Evolutionary conservation across 2,888 invertebrate species (phyloP), one percentile per base, ranked within the genome.

Genomic region (Polylopha cassiicola): DNA sequence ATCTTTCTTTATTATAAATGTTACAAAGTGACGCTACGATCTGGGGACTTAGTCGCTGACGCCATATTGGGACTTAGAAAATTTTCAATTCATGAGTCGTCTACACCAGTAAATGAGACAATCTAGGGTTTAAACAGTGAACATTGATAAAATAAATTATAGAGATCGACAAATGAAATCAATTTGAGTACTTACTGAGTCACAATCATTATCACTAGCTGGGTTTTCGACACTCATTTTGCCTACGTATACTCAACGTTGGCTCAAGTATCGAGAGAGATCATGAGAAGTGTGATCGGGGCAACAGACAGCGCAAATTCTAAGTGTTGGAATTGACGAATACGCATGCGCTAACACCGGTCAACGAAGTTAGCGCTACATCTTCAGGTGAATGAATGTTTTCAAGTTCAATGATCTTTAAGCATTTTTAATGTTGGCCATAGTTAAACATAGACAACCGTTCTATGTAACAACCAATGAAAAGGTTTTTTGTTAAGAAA

Each of bases 51-150:
- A 88, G 87, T 87, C 87, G 87, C 88, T 89, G 92, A 90, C 93
- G 93, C 93, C 93, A 93, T 93, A 91, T 92, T 92, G 91, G 91
- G 92, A 92, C 92, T 92, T 92, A 86, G 86, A 86, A 86, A 86
- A 86, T 70, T 84, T 86, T 81, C 79, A 86, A 70, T 73, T 73
- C 70, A 71, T 69, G 65, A 64, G 66, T 62, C 65, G 59, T 63
- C 71, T 76, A 62, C 87, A 89, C 81, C 75, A 88, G 87, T 79
- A 84, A 80, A 86, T 61, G 67, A 58, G 49, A 48, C 46, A 53
- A 61, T 53, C 45, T 39, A 45, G 21, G 37, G 32, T 15, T 28
- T 48, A 29, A 23, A 43, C 27, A 30, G 22, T 39, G 27, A 34
- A 48, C 46, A 58, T 55, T 45, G 36, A 39, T 43, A 39, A 28